Percentiles rank a stretch among this genome's conserved stretches.
Conservation (phyloP, 1,140 invertebrate species). For the Philopotamus ludificatus region DNA sequence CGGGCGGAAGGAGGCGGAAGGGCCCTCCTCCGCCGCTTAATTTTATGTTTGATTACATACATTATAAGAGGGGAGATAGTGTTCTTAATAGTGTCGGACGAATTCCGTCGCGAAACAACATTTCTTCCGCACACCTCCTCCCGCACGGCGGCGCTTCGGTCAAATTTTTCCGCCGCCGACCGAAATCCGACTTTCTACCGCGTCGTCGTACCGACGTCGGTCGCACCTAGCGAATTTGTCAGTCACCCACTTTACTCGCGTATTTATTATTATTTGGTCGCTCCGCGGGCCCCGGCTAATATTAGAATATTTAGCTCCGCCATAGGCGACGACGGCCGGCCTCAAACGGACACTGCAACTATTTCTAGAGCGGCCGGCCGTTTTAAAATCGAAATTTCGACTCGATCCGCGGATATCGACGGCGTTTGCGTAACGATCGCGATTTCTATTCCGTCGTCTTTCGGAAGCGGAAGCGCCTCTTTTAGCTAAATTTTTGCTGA, state of each 20-base stretch:
- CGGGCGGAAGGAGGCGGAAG: no score
- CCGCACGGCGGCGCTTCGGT: not conserved
- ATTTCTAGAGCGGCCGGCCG: conserved; percentile 17
- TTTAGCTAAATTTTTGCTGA: not conserved
- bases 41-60: conserved; percentile 25
- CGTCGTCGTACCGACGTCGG: not conserved
- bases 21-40: conserved; percentile 1
- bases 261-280: conserved; percentile 22
- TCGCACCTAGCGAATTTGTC: conserved; percentile 13
- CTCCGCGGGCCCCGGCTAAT: conserved; percentile 9
- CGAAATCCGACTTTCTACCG: no score
- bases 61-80: conserved; percentile 3
- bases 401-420: no score
- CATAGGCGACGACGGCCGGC: conserved; percentile 4
- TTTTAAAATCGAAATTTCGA: no score
- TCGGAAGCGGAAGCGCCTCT: no score
- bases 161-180: not conserved
- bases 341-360: conserved; percentile 4
- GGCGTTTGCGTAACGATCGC: no score
- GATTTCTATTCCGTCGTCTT: no score
- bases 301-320: conserved; percentile 23
- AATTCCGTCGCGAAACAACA: not conserved
- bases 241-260: conserved; percentile 23
- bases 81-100: conserved; percentile 4
- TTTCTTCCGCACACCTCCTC: no score